Base-by-base conservation (phyloP, 2,113 vertebrate species). In the Nesogale talazaci region DNA sequence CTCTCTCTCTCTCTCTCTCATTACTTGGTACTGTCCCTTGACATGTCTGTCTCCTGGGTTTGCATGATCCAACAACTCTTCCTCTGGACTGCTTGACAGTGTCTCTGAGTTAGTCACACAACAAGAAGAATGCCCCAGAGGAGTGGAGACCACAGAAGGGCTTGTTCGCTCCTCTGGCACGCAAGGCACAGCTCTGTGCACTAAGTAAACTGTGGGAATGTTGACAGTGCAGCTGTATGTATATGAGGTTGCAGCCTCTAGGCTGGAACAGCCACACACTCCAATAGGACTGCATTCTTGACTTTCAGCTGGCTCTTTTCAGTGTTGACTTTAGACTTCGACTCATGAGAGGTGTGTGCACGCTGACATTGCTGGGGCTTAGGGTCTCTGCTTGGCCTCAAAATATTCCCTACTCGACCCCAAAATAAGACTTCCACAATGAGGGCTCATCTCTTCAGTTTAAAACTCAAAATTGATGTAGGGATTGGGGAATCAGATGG, bases 141-240 rank as follows among this genome's bases (percentile, higher is more conserved):
- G 92, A 96, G 85, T 20, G 67, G 90, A 98, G 95, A 97, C 95
- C 97, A 96, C 97, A 98, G 97, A 95, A 87, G 96, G 89, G 93
- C 95, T 94, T 22, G 2, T 95, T 97, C 96, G 89, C 91, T 95
- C 96, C 97, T 97, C 97, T 82, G 88, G 97, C 97, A 95, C 92
- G 97, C 94, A 97, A 97, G 96, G 87, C 92, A 91, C 95, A 96
- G 94, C 69, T 93, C 89, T 97, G 34, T 0, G 77, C 92, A 94
- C 95, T 98, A 96, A 96, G 94, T 96, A 97, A 97, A 97, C 97
- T 97, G 96, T 96, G 96, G 97, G 97, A 95, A 87, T 79, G 59
- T 94, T 96, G 94, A 94, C 93, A 94, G 95, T 88, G 92, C 95
- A 93, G 95, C 93, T 88, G 46, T 90, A 77, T 3, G 87, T 87